Evolutionary conservation across 2,113 vertebrate genomes (phyloP).

Genomic region (Leptobrachium leishanense): DNA sequence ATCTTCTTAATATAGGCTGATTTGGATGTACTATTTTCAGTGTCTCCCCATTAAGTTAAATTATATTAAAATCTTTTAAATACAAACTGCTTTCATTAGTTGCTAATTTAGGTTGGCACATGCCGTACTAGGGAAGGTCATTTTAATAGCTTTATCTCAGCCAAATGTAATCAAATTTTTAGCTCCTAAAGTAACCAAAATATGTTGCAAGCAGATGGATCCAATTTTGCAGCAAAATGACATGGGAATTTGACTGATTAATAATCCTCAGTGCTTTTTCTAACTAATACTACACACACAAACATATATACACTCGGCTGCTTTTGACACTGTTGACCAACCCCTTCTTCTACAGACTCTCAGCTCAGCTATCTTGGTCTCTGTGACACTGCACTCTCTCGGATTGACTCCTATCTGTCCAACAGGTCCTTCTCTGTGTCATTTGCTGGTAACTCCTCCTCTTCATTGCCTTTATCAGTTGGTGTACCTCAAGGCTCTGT

Average conservation of each 20-base stretch:
- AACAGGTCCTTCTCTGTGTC: no score
- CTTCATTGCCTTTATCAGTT: no score
- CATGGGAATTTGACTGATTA: conserved; percentile 45
- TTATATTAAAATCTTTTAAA: conserved; percentile 78
- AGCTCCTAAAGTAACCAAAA: conserved; percentile 49
- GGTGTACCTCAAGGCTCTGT: no score
- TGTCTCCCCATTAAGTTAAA: conserved; percentile 74
- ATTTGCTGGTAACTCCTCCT: no score
- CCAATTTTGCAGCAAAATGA: conserved; percentile 40
- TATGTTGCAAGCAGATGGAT: conserved; percentile 53
- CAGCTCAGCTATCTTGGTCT: no score
- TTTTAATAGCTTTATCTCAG: conserved; percentile 51
- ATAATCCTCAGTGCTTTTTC: conserved; percentile 30
- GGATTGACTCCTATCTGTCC: no score
- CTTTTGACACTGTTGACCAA: no score
- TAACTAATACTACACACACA: conserved; percentile 30
- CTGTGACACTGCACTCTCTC: no score
- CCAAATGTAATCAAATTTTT: conserved; percentile 59
- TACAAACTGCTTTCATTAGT: conserved; percentile 76
- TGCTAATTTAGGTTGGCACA: conserved; percentile 63
- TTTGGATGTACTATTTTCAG: conserved; percentile 70
- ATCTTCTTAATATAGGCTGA: conserved; percentile 71
- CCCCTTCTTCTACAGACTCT: no score
- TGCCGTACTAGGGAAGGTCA: conserved; percentile 55
- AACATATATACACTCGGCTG: no score